Evolutionary conservation across 2,797 vertebrate genomes (phyloP).

Genomic region (Peromyscus melanophrys): DNA sequence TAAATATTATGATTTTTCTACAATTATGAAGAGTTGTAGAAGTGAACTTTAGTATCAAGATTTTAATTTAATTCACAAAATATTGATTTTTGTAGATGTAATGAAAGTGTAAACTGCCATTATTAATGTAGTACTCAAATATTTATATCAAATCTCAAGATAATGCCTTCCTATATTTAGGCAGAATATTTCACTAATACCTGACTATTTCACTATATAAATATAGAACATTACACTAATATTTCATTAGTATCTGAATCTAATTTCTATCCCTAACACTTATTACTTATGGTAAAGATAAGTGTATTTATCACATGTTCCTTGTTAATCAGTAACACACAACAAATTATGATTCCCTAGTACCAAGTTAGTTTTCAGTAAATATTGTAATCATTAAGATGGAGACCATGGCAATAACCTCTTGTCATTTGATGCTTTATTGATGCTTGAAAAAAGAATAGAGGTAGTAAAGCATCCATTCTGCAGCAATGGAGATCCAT

Average conservation of each 20-base stretch:
- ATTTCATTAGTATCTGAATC: background rate
- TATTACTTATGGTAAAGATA: background rate
- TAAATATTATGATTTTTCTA: background rate
- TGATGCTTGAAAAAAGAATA: background rate
- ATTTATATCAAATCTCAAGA: background rate
- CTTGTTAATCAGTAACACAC: background rate
- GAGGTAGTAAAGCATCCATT: background rate
- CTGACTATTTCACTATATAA: background rate
- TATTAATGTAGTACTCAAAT: background rate
- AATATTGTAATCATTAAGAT: background rate
- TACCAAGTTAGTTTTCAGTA: background rate
- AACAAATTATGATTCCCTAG: background rate
- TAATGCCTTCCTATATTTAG: background rate
- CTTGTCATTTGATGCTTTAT: background rate
- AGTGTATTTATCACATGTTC: background rate
- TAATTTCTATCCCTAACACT: background rate
- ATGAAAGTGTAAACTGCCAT: background rate
- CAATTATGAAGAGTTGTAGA: background rate
- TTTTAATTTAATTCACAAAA: slow-evolving; percentile 1
- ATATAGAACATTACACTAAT: background rate
- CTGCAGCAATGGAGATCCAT: background rate
- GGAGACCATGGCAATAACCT: background rate
- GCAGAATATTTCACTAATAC: background rate
- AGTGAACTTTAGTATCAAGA: background rate
- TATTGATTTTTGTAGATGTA: background rate